Evolutionary conservation across 1,140 invertebrate genomes (phyloP).

Genomic region (Galleria mellonella): DNA sequence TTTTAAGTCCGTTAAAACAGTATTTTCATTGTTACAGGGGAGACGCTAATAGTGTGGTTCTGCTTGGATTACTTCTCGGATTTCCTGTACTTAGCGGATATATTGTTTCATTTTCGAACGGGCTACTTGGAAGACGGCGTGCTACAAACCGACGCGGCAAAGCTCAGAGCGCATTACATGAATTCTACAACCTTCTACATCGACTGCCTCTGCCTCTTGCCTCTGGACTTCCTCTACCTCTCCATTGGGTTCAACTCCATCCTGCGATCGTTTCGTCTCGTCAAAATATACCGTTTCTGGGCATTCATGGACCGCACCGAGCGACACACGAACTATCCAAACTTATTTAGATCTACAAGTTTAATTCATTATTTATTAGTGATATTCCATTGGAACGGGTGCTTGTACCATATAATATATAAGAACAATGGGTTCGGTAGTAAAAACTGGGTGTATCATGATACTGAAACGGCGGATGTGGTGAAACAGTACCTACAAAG

Average conservation of each 20-base stretch:
- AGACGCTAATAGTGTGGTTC: constrained; percentile 95
- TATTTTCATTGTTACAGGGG: constrained; percentile 76
- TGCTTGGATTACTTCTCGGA: constrained; percentile 97
- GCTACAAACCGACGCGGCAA: constrained; percentile 94
- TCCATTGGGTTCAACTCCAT: constrained; percentile 99
- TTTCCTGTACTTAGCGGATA: constrained; percentile 96
- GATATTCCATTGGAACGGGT: constrained; percentile 99
- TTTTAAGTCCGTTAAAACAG: too few species aligned
- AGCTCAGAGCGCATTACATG: constrained; percentile 97
- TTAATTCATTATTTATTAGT: constrained; percentile 97
- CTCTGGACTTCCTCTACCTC: constrained; percentile 97
- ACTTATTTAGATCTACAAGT: constrained; percentile 95
- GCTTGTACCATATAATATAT: constrained; percentile 96
- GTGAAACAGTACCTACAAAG: constrained; percentile 97
- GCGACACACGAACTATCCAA: constrained; percentile 98
- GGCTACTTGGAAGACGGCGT: constrained; percentile 98
- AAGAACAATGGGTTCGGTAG: constrained; percentile 95
- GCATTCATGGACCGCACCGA: constrained; percentile 98
- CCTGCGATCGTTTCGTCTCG: constrained; percentile 95
- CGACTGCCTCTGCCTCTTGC: constrained; percentile 97
- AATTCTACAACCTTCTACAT: constrained; percentile 99
- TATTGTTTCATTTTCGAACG: constrained; percentile 97
- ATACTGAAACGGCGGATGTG: constrained; percentile 88
- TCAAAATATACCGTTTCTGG: constrained; percentile 99
- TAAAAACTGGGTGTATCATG: constrained; percentile 92